These are phyloP conservation scores for Paratilapia polleni DNA, from an alignment of 2,113 vertebrate species.

Conservation along the genomic window DNA sequence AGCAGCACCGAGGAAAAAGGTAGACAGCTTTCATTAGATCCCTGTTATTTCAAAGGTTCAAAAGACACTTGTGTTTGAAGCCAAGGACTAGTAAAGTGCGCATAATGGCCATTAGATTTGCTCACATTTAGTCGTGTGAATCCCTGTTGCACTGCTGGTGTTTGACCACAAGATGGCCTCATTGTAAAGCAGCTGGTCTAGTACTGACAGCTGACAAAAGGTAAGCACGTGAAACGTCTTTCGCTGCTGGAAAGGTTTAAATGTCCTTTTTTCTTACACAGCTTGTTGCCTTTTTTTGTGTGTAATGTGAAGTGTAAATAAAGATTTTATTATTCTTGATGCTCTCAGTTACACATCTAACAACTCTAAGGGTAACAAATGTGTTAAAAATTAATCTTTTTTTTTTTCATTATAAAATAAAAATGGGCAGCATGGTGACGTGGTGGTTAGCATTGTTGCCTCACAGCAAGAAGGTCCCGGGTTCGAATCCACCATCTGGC, in stretches of 20 bases:
- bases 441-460: too few relatives aligned
- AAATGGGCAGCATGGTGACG: too few relatives aligned
- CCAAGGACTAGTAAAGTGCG: not conserved
- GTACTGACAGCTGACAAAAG: not conserved
- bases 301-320: too few relatives aligned
- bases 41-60: not conserved
- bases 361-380: not conserved
- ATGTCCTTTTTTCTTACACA: not conserved
- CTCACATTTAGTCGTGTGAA: not conserved
- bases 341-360: not conserved
- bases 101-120: not conserved
- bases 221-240: not conserved
- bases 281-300: not conserved
- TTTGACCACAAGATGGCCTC: slow-evolving; percentile 41
- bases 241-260: not conserved
- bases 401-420: too few relatives aligned
- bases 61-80: rapidly evolving
- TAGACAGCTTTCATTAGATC: not conserved
- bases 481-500: too few relatives aligned
- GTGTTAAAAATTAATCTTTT: not conserved
- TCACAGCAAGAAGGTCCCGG: too few relatives aligned
- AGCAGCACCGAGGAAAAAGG: not conserved
- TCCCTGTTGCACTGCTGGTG: not conserved
- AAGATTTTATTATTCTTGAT: not conserved
- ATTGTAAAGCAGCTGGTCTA: slow-evolving; percentile 5